Percentiles rank a stretch among this genome's conserved stretches.
phyloP scores from a whole-genome alignment of 92 coral and sea anemone species.

The Epizoanthus stellaris region DNA sequence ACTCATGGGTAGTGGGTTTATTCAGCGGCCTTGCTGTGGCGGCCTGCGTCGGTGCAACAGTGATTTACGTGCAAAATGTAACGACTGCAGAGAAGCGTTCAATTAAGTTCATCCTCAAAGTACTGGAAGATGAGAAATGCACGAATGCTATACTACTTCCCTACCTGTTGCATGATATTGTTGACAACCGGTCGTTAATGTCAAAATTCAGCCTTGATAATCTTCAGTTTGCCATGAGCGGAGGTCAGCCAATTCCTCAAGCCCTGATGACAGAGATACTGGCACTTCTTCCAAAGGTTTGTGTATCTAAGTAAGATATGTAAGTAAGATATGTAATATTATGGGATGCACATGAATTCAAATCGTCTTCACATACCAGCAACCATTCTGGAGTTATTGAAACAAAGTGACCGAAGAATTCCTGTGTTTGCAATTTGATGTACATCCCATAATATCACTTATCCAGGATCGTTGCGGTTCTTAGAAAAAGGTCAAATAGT shows the following conservation, averaged over 20 bases:
- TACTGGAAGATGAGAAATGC: constrained; percentile 49
- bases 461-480: too few species aligned
- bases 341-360: too few species aligned
- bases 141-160: constrained; percentile 49
- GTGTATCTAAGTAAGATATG: neutral
- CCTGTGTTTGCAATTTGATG: too few species aligned
- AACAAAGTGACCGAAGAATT: too few species aligned
- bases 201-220: constrained; percentile 3
- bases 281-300: constrained; percentile 28
- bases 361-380: too few species aligned
- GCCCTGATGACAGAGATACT: constrained; percentile 6
- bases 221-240: constrained; percentile 22
- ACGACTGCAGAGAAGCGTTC: constrained; percentile 37
- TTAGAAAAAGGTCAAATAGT: too few species aligned
- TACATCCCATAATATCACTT: too few species aligned
- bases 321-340: neutral
- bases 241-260: constrained; percentile 37
- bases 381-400: too few species aligned
- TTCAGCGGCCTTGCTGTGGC: neutral
- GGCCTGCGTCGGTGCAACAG: constrained; percentile 40
- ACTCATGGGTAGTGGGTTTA: constrained; percentile 47
- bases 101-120: constrained; percentile 26
- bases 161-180: constrained; percentile 43
- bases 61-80: constrained; percentile 37
- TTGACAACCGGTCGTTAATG: neutral